phyloP scores from a whole-genome alignment of 1,140 invertebrate genomes.

The Temnothorax longispinosus region DNA sequence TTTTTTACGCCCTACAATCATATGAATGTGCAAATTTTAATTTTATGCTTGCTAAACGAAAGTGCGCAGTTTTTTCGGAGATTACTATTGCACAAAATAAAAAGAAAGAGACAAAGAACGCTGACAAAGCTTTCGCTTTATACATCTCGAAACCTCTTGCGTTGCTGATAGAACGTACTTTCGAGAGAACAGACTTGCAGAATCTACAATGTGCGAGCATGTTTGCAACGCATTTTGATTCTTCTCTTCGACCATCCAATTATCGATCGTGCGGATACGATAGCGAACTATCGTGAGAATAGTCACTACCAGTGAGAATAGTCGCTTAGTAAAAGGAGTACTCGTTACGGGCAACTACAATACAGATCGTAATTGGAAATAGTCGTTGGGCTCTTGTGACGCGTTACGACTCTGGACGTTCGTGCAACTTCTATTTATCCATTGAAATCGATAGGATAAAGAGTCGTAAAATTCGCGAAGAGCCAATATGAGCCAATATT shows the following conservation, averaged over 20 bases:
- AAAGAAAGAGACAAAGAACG: background rate
- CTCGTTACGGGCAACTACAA: background rate
- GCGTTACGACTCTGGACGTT: background rate
- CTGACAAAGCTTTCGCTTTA: background rate
- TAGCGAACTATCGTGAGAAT: background rate
- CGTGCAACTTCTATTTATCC: constrained; percentile 34
- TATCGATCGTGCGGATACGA: background rate
- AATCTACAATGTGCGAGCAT: constrained; percentile 8
- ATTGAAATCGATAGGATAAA: background rate
- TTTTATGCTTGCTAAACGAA: background rate
- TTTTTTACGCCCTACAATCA: background rate
- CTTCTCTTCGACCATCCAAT: background rate
- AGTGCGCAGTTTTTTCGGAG: background rate
- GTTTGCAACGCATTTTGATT: background rate
- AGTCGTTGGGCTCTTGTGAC: background rate
- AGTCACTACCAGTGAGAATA: background rate
- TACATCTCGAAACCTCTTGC: background rate
- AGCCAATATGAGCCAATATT: background rate
- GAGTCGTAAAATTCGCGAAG: constrained; percentile 15
- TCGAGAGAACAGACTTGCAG: background rate
- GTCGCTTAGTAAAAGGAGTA: background rate
- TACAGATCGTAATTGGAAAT: constrained; percentile 1
- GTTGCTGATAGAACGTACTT: background rate
- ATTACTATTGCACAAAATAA: background rate
- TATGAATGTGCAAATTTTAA: background rate